Evolutionary conservation across 2,888 invertebrate species (phyloP), one percentile per base, ranked within the genome.

Genomic region (Agelastica alni): DNA sequence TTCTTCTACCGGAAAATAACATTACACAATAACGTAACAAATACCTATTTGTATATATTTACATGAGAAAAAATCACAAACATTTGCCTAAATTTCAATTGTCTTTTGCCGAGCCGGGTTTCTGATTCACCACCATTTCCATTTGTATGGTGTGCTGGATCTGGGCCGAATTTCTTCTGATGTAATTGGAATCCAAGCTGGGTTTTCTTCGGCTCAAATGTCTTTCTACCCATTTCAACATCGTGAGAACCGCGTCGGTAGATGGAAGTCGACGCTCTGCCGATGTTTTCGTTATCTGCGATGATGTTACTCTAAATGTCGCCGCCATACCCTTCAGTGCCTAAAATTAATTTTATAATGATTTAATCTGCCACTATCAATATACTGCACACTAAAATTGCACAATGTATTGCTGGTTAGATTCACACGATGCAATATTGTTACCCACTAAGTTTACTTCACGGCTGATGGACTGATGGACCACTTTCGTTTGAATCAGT

Each of bases 301-400:
- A 92, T 0, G 91, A 88, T 0, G 92, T 88, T 6, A 94, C 91
- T 44, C 93, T 86, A 83, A 94, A 94, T 2, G 93, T 93, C 1
- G 92, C 90, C 0, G 93, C 93, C 92, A 94, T 93, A 75, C 93
- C 93, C 80, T 93, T 93, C 51, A 93, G 79, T 0, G 93, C 91
- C 92, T 93, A 17, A 44, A 47, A 49, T 28, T 7, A 1, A 26
- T 26, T 1, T 7, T 2, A 26, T 26, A 2, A 26, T 7, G n/a
- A n/a, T n/a, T n/a, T n/a, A n/a, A n/a, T n/a, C n/a, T n/a, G n/a
- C n/a, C n/a, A n/a, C n/a, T n/a, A n/a, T n/a, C n/a, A n/a, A n/a
- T n/a, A n/a, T n/a, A n/a, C n/a, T n/a, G n/a, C n/a, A n/a, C n/a
- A n/a, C n/a, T n/a, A n/a, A n/a, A n/a, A n/a, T n/a, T n/a, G n/a